phyloP scores from a whole-genome alignment of 30 jellyfish, hydroid and myxozoan species.

The Rhopilema esculentum region DNA sequence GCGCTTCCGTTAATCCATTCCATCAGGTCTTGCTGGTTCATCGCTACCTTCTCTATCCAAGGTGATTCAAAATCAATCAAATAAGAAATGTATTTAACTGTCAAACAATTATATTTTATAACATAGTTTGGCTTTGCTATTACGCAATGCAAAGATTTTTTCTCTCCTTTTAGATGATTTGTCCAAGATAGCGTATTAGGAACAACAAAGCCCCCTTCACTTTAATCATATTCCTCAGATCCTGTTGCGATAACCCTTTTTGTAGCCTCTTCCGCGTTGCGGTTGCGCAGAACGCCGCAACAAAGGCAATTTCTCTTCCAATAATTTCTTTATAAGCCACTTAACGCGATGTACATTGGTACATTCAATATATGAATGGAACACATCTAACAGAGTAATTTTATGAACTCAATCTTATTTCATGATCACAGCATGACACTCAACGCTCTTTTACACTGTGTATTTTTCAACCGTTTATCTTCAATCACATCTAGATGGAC shows the following conservation, averaged over 20 bases:
- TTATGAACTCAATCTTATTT: background rate
- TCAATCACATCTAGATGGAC: background rate
- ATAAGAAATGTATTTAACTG: background rate
- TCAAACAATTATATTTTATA: background rate
- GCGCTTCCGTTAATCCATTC: background rate
- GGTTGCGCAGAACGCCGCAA: background rate
- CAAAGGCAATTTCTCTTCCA: background rate
- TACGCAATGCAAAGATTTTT: background rate
- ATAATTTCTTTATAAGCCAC: background rate
- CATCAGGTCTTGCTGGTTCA: background rate
- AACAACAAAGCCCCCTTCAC: constrained; percentile 6
- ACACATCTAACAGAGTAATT: background rate
- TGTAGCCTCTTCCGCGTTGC: constrained; percentile 20
- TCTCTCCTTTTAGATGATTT: background rate
- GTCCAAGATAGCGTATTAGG: constrained; percentile 9
- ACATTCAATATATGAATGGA: background rate
- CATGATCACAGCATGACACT: background rate
- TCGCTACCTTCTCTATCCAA: background rate
- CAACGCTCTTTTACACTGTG: background rate
- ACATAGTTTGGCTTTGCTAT: background rate
- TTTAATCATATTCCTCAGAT: constrained; percentile 11
- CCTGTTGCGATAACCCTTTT: constrained; percentile 24
- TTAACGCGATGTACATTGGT: background rate
- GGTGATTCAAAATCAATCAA: background rate
- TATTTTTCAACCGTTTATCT: background rate